Conservation (phyloP, 2,888 invertebrate genomes). For the Hydroisotoma schaefferi region DNA sequence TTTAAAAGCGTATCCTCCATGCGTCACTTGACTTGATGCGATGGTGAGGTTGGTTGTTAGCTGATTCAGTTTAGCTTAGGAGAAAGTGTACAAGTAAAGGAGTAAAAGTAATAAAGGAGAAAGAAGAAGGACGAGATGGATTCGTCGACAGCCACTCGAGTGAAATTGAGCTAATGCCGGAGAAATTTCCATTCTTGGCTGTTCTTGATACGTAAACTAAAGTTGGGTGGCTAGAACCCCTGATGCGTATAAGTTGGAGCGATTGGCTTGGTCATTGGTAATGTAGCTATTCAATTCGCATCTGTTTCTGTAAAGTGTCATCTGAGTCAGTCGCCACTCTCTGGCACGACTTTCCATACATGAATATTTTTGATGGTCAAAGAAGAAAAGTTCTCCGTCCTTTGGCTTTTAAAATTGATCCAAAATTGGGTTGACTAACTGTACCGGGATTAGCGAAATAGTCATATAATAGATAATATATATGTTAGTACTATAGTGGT, state of each 20-base stretch:
- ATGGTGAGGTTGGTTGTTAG: slow-evolving; percentile 2
- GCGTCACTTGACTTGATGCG: no score
- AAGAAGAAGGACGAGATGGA: not conserved
- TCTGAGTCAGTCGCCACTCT: not conserved
- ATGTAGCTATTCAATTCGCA: slow-evolving; percentile 17
- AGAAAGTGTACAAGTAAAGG: no score
- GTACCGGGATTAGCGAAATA: no score
- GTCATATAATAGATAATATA: not conserved
- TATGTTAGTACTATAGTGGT: no score
- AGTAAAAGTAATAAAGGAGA: not conserved
- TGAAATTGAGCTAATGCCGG: slow-evolving; percentile 14
- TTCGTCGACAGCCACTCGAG: slow-evolving; percentile 11
- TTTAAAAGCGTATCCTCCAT: no score
- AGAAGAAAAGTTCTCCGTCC: no score
- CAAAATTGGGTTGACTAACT: no score
- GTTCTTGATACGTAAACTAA: not conserved
- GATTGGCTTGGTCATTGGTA: slow-evolving; percentile 12
- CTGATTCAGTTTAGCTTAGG: no score
- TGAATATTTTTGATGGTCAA: slow-evolving; percentile 3
- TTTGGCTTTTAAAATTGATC: no score
- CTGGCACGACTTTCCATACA: no score
- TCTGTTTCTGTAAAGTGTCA: slow-evolving; percentile 14
- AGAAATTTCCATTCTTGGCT: slow-evolving; percentile 7
- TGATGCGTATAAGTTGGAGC: slow-evolving; percentile 10
- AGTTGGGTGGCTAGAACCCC: slow-evolving; percentile 1